These are phyloP conservation scores for Cebus imitator DNA, from an alignment of 2,113 vertebrate species.

Conservation along the genomic window DNA sequence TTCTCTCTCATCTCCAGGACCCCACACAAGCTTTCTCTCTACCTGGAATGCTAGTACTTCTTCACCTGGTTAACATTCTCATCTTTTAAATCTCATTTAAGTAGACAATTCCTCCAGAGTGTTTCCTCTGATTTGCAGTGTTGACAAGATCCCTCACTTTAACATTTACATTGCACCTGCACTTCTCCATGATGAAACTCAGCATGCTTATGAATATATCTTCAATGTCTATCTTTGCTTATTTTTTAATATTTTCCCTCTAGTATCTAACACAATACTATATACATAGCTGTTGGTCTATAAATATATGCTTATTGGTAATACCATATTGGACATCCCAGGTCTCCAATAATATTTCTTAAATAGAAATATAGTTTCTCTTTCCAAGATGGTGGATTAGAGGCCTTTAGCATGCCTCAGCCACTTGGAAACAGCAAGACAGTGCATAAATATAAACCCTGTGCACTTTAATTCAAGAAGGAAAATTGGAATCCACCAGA, in stretches of 20 bases:
- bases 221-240: background rate
- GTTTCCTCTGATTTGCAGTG: slow-evolving; percentile 1
- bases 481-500: no score
- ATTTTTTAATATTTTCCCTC: background rate
- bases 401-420: no score
- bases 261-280: slow-evolving; percentile 8
- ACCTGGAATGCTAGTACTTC: background rate
- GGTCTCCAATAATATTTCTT: slow-evolving; percentile 5
- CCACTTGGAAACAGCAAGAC: no score
- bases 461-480: no score
- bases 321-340: background rate
- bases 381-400: no score
- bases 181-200: background rate
- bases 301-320: background rate
- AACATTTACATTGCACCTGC: background rate
- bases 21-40: background rate
- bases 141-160: background rate
- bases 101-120: background rate
- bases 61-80: slow-evolving; percentile 11
- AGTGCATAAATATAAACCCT: no score
- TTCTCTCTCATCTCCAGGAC: background rate
- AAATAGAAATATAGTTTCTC: background rate
- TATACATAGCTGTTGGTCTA: background rate
- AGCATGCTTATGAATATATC: slow-evolving; percentile 22
- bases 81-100: slow-evolving; percentile 17